A percentile compares a stretch with the other conserved stretches of the same genome.
phyloP scores from a whole-genome alignment of 2,113 vertebrate genomes.

The Lichenostomus cassidix region DNA sequence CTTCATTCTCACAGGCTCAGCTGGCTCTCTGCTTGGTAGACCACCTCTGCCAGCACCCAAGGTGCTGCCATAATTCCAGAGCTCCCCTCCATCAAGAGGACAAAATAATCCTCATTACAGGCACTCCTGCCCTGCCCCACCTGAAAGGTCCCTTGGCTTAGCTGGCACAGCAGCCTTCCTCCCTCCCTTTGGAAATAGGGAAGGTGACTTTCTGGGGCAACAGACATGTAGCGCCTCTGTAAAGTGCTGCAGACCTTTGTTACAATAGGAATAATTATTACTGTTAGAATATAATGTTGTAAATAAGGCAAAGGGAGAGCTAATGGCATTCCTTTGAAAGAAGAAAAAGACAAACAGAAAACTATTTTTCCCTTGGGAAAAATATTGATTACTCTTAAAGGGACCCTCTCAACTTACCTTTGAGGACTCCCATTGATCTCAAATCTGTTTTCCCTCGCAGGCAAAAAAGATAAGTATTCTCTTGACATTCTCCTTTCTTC shows the following conservation, averaged over 20 bases:
- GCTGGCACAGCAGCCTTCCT: neutral
- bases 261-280: neutral
- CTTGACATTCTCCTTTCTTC: slow-evolving; percentile 31
- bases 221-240: neutral
- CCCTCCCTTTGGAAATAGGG: neutral
- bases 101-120: neutral
- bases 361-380: neutral
- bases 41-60: neutral
- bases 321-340: neutral
- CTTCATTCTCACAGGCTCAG: neutral
- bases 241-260: neutral
- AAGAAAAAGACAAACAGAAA: neutral
- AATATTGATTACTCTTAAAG: slow-evolving; percentile 57
- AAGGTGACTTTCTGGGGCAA: neutral
- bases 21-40: neutral
- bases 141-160: neutral
- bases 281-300: neutral
- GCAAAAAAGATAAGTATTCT: slow-evolving; percentile 40
- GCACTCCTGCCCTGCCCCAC: neutral
- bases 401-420: slow-evolving; percentile 39
- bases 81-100: neutral
- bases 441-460: neutral
- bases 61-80: neutral
- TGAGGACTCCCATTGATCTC: slow-evolving; percentile 44
- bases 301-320: neutral